Evolutionary conservation across 2,113 vertebrate genomes (phyloP), one percentile per base, ranked within the genome.

Genomic region (Ia io): DNA sequence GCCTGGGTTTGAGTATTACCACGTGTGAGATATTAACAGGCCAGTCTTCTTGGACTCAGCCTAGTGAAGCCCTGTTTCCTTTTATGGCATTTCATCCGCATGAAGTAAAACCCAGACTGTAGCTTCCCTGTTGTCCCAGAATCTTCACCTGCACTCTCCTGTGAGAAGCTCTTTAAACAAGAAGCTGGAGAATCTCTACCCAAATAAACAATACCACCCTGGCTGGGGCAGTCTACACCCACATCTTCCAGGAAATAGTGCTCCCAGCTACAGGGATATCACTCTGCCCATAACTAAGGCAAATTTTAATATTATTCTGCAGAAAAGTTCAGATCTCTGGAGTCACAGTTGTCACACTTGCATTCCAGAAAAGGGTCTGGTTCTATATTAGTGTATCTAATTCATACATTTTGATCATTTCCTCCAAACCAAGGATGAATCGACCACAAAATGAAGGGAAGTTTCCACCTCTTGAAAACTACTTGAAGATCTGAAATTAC

Each of bases 121-220:
- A 74, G 73, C 78, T 93, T 97, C 18, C 47, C 13, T 83, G 42
- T 59, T 17, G 18, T 74, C 35, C 69, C 76, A 69, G 61, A 25
- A 32, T 76, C 47, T 84, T 89, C 13, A 89, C 22, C 61, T 49
- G 56, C 12, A 53, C 9, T 92, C 70, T 93, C 47, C 63, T 10
- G 4, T 83, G 63, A 82, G 49, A 96, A 85, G 82, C 9, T 83
- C 22, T 67, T 74, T 82, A 95, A 95, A 90, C 35, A 90, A 77
- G 88, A 90, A 95, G 76, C 30, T 67, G 2, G 28, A 70, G 12
- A 42, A 85, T 73, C 53, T 95, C 28, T 88, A 92, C 20, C n/a
- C 90, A 91, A 89, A 93, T 76, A 94, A 88, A 95, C 30, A 79
- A n/a, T 18, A 51, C 7, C 70, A 35, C 17, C 0, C 37, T 61